Evolutionary conservation across 1,140 invertebrate species (phyloP).

Genomic region (Callitettix versicolor): DNA sequence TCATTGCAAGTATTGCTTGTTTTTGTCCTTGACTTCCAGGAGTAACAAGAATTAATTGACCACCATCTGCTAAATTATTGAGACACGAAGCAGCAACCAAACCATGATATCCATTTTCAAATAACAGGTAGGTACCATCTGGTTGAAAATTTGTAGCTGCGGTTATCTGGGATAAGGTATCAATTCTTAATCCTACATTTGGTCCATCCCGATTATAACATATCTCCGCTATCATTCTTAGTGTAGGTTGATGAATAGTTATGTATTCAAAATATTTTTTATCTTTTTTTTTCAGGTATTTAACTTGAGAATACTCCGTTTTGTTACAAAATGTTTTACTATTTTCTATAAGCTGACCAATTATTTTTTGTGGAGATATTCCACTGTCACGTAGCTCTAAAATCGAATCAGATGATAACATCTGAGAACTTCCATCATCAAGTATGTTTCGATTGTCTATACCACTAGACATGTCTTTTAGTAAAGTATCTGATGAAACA

Average conservation of each 20-base stretch:
- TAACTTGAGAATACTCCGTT: conserved; percentile 87
- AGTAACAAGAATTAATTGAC: conserved; percentile 62
- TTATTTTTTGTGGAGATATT: conserved; percentile 67
- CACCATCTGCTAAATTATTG: conserved; percentile 51
- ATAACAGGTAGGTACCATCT: conserved; percentile 67
- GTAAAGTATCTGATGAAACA: conserved; percentile 30
- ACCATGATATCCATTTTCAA: conserved; percentile 78
- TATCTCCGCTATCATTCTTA: conserved; percentile 64
- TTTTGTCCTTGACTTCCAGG: conserved; percentile 66
- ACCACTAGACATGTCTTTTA: conserved; percentile 38
- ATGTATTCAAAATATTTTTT: conserved; percentile 79
- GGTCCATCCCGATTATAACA: conserved; percentile 62
- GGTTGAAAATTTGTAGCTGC: conserved; percentile 67
- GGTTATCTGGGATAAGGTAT: conserved; percentile 72
- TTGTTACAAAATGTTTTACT: conserved; percentile 77
- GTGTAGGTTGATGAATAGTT: conserved; percentile 59
- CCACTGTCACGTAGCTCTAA: conserved; percentile 60
- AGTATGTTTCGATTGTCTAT: conserved; percentile 75
- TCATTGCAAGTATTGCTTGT: conserved; percentile 65
- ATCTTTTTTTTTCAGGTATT: conserved; percentile 89
- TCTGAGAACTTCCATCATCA: conserved; percentile 78
- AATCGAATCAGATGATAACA: conserved; percentile 73
- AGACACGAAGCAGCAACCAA: conserved; percentile 72
- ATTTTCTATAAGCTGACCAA: conserved; percentile 77
- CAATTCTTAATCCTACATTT: conserved; percentile 67